phyloP scores from a whole-genome alignment of 2,113 vertebrate species.

The Ammodytes marinus region DNA sequence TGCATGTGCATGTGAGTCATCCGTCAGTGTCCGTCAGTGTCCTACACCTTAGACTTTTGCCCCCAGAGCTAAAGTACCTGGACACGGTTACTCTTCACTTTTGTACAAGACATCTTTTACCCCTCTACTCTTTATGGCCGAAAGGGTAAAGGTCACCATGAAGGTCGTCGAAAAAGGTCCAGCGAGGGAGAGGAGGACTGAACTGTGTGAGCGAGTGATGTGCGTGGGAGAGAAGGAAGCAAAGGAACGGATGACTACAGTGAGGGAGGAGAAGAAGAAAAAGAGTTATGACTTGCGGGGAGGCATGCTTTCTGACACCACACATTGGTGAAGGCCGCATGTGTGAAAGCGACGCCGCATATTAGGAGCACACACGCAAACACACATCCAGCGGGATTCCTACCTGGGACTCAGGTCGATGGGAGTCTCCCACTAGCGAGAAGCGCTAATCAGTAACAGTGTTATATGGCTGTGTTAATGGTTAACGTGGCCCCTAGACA shows the following conservation, averaged over 20 bases:
- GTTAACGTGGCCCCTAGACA: constrained; percentile 79
- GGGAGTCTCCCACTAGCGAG: constrained; percentile 72
- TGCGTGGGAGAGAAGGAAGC: constrained; percentile 52
- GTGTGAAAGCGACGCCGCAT: constrained; percentile 40
- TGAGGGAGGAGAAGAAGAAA: constrained; percentile 46
- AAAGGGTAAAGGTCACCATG: constrained; percentile 64
- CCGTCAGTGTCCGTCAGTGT: constrained; percentile 59
- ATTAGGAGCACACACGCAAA: constrained; percentile 35
- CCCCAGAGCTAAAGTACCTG: constrained; percentile 59
- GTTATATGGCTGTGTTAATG: constrained; percentile 85
- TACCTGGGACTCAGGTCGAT: constrained; percentile 78
- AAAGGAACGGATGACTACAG: constrained; percentile 38
- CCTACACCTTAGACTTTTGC: constrained; percentile 70
- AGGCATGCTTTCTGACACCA: constrained; percentile 51
- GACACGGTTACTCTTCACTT: constrained; percentile 47
- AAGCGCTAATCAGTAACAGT: constrained; percentile 85
- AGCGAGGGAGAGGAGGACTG: background rate
- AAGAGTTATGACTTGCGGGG: constrained; percentile 51
- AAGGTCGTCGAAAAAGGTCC: constrained; percentile 58
- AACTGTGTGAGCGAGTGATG: constrained; percentile 1
- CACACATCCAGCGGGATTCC: constrained; percentile 71
- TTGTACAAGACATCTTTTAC: constrained; percentile 62
- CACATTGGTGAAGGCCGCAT: constrained; percentile 5
- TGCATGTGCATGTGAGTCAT: constrained; percentile 59
- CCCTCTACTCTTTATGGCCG: constrained; percentile 56